Conservation (phyloP, 2,113 vertebrate species). For the Epinephelus fuscoguttatus region DNA sequence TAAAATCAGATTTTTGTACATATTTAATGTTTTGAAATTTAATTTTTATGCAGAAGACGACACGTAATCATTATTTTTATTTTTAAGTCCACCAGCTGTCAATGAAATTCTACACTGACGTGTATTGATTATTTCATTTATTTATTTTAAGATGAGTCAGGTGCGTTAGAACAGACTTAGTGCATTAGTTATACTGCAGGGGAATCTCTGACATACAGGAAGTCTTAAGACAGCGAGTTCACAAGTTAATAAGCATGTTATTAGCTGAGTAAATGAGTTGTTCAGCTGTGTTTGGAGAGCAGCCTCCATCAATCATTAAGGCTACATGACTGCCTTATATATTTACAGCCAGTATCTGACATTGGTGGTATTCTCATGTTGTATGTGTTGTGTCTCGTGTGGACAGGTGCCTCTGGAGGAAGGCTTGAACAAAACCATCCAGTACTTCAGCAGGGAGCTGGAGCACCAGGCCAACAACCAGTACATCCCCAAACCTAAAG, state of each 20-base stretch:
- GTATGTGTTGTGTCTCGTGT: conserved; percentile 15
- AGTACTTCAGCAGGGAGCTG: conserved; percentile 97
- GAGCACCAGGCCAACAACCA: conserved; percentile 99
- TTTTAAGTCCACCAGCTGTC: not conserved
- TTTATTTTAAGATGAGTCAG: not conserved
- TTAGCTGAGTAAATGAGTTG: not conserved
- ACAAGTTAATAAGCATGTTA: no score
- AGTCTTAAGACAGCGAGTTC: not conserved
- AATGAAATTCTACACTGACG: not conserved
- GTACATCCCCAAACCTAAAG: conserved; percentile 99
- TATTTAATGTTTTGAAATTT: no score
- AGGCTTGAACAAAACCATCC: conserved; percentile 98
- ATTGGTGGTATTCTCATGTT: not conserved
- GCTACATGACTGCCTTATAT: no score
- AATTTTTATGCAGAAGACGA: no score
- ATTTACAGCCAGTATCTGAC: not conserved
- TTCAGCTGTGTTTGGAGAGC: not conserved
- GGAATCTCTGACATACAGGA: not conserved
- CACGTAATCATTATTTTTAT: no score
- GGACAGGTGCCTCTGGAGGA: conserved; percentile 95
- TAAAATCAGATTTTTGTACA: no score
- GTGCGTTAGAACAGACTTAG: not conserved
- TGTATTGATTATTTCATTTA: not conserved
- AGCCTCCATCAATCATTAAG: not conserved
- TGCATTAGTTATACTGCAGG: not conserved